These are phyloP conservation scores for Aptenodytes forsteri DNA, from an alignment of 2,113 vertebrate species.

Conservation along the genomic window DNA sequence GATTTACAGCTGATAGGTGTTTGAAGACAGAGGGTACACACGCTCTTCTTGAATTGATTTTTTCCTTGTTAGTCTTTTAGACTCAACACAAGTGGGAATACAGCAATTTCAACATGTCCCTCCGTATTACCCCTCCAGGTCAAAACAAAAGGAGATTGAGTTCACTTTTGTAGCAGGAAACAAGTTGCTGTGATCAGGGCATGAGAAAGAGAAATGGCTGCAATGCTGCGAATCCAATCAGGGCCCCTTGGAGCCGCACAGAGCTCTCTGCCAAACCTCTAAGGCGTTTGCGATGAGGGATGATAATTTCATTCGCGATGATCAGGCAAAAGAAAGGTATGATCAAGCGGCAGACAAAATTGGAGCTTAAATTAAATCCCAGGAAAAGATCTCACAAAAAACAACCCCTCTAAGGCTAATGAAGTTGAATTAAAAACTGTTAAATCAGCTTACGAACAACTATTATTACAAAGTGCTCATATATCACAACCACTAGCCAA, in stretches of 20 bases:
- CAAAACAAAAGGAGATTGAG: conserved; percentile 63
- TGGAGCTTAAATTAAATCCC: conserved; percentile 54
- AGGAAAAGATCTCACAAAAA: conserved; percentile 19
- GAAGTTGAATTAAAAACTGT: conserved; percentile 70
- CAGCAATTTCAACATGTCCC: conserved; percentile 28
- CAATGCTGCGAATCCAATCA: conserved; percentile 60
- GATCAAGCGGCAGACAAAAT: conserved; percentile 28
- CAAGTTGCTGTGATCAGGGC: conserved; percentile 25
- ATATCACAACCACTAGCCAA: conserved; percentile 51
- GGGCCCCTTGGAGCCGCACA: not conserved
- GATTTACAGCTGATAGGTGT: conserved; percentile 15
- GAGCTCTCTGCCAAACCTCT: not conserved
- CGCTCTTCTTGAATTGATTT: conserved; percentile 36
- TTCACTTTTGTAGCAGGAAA: conserved; percentile 16
- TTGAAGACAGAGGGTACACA: not conserved
- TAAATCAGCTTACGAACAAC: conserved; percentile 59
- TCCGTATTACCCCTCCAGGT: conserved; percentile 52
- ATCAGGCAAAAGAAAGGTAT: conserved; percentile 10
- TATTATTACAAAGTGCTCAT: conserved; percentile 41
- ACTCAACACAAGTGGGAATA: conserved; percentile 49
- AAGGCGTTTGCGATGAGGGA: not conserved
- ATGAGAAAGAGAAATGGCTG: conserved; percentile 52
- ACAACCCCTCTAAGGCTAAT: conserved; percentile 58
- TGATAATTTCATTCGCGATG: conserved; percentile 6
- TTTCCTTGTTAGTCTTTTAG: conserved; percentile 56